Conservation (phyloP, 1,140 invertebrate genomes). For the Halictus rubicundus region DNA sequence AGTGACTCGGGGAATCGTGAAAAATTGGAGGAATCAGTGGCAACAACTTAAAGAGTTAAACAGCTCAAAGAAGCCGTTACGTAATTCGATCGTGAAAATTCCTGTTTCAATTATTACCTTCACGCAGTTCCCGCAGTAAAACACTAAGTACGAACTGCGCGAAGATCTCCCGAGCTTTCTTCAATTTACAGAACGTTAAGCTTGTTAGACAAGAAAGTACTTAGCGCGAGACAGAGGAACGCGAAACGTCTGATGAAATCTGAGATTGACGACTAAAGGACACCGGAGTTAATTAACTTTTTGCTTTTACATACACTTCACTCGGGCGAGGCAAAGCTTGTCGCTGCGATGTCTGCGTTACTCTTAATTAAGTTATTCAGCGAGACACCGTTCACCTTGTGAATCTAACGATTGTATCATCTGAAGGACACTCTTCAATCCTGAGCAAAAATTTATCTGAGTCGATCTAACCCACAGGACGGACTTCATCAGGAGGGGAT, state of each 20-base stretch:
- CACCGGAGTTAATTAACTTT: conserved; percentile 1
- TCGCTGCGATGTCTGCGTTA: background rate
- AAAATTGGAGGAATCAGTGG: background rate
- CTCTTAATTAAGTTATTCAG: too few species aligned
- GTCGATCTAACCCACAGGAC: too few species aligned
- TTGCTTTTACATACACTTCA: background rate
- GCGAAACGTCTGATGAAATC: background rate
- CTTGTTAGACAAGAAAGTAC: conserved; percentile 1
- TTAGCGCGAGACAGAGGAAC: background rate
- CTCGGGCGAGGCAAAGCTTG: background rate
- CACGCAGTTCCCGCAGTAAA: background rate
- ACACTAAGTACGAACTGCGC: background rate
- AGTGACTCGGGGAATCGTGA: too few species aligned
- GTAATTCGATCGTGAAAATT: too few species aligned
- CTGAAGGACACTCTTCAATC: too few species aligned
- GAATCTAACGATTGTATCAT: too few species aligned
- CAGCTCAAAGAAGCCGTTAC: too few species aligned
- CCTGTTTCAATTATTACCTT: background rate
- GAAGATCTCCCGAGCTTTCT: background rate
- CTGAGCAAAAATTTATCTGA: too few species aligned
- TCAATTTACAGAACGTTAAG: conserved; percentile 4
- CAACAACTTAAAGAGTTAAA: background rate
- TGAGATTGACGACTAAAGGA: conserved; percentile 3
- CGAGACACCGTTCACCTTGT: too few species aligned
- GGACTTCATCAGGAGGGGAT: too few species aligned